These are phyloP conservation scores for Xylota sylvarum DNA, from an alignment of 2,888 invertebrate species.

Conservation along the genomic window DNA sequence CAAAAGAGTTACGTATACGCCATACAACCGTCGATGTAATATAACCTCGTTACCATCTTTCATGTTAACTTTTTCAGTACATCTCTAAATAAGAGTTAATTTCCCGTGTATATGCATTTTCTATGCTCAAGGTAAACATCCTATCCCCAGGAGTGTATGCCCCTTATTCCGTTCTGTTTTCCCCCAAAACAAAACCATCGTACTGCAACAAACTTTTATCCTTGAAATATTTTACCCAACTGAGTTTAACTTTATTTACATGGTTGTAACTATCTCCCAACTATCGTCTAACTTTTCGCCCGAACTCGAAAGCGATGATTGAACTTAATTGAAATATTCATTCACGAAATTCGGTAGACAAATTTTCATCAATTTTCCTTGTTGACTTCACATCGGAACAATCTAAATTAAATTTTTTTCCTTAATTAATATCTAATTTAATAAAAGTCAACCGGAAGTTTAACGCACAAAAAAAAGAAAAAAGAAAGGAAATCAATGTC, in stretches of 20 bases:
- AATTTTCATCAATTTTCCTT: slow-evolving; percentile 19
- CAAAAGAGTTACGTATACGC: neutral
- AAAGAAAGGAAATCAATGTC: slow-evolving; percentile 13
- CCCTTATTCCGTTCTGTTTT: neutral
- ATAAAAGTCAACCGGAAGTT: neutral
- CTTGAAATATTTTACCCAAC: neutral
- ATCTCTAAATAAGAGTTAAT: neutral
- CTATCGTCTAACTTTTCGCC: neutral
- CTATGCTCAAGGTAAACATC: neutral
- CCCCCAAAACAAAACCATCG: too few species aligned
- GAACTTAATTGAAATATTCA: slow-evolving; percentile 21
- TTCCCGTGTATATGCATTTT: neutral
- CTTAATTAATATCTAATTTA: slow-evolving; percentile 31
- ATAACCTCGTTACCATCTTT: neutral
- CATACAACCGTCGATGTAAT: neutral
- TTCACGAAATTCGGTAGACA: neutral
- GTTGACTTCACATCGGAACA: neutral
- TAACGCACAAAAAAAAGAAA: neutral
- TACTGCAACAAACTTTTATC: slow-evolving; percentile 1
- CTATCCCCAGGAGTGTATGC: neutral
- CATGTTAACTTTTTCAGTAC: neutral
- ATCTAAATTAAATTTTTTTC: slow-evolving; percentile 30
- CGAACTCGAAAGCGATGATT: neutral
- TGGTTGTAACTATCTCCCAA: neutral
- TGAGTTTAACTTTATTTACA: slow-evolving; percentile 1